Base-by-base conservation (phyloP, 2,888 invertebrate species). In the Hermaeophaga mercurialis region DNA sequence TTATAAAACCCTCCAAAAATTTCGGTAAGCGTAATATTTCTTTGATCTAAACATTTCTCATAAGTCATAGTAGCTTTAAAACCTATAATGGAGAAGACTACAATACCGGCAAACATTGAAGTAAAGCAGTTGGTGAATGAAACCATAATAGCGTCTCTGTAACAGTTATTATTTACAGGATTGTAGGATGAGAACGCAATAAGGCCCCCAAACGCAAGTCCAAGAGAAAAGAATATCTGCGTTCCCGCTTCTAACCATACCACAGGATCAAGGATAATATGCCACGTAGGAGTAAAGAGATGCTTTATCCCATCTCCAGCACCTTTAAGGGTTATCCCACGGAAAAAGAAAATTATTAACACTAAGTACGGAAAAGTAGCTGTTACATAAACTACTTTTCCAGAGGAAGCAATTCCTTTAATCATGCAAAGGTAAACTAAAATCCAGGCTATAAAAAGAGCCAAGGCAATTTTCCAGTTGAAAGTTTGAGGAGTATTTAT, bases 241-340 rank as follows among this genome's bases (percentile, higher is more conserved):
- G 96, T 96, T 1, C 96, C 96, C 0, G 97, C 96, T 79, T 97
- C 96, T 49, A 97, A 79, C 97, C 97, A 97, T 0, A 97, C 96
- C 0, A 94, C 92, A 6, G 96, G 96, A 80, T 96, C 96, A 26
- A 90, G 79, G 55, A 97, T 83, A 57, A 88, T 93, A 70, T 90
- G 90, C 91, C 96, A 94, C 80, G 93, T 90, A 0, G 96, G 96
- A 0, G 92, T 93, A 73, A 96, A 94, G 18, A 96, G 82, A 78
- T 96, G 94, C 3, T 86, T 81, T 1, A 96, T 79, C 1, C 96
- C 96, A 71, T 94, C 94, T 2, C 70, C 24, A 84, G 81, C 88
- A 12, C 54, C 96, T 68, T 89, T 91, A 14, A 96, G 77, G 0
- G 94, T 94, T 9, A 96, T 89, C 6, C 96, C 96, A 45, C 96